Evolutionary conservation across 2,797 vertebrate species (phyloP), one percentile per base, ranked within the genome.

Genomic region (Clarias laeviceps): DNA sequence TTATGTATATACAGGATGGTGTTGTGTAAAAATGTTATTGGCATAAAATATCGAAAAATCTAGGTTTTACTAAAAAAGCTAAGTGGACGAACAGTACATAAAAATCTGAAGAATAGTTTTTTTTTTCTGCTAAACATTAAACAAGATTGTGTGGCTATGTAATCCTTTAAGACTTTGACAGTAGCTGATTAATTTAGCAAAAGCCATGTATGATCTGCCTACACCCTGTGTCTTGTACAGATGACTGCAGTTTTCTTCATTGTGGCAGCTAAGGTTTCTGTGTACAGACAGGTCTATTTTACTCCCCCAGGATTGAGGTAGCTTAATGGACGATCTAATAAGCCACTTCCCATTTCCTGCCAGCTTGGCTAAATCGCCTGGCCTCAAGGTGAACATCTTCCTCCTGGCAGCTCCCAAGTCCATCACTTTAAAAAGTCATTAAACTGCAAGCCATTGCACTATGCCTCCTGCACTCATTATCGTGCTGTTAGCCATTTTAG

Each of bases 321-420:
- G 91, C 37, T 91, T 93, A 94, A 90, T 92, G 89, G 91, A 91
- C 90, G 93, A 93, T 92, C 93, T 93, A 91, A 94, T 94, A 93
- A 92, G 90, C 89, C 84, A 87, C 91, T 93, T 93, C 88, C 92
- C 90, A 90, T 92, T 87, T 88, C 82, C 82, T 86, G 77, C 85
- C 87, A 84, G 68, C 91, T 92, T 91, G 91, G 91, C 92, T 84
- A 82, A 90, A 85, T 84, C 86, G 27, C 80, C 81, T 50, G 81
- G 84, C 81, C 87, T 88, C 81, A 74, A 56, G 88, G 84, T 90
- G 85, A 85, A 91, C 86, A 82, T 88, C 86, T 85, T 82, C 68
- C 69, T 85, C 81, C 82, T 7, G 57, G 80, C 89, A 88, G 77
- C 86, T 86, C 68, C 76, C 74, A 85, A 85, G 89, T 91, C 88